Percentiles rank a stretch among this genome's conserved stretches.
These are phyloP conservation scores for Triplophysa tibetana DNA, from an alignment of 2,113 vertebrate genomes.

Conservation along the genomic window DNA sequence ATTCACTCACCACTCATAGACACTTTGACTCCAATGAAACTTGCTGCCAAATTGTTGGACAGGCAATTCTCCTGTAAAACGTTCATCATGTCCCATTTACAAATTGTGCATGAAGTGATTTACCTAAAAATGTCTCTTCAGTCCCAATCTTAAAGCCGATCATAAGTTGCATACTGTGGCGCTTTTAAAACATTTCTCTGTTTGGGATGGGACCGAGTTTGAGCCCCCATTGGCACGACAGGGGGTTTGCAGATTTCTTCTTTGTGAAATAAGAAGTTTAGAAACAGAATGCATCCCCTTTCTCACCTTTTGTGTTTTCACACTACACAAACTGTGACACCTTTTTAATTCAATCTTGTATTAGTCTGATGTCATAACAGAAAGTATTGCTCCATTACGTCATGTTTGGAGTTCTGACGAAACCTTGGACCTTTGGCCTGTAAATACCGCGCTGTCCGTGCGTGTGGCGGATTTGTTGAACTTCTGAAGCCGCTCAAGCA, in stretches of 20 bases:
- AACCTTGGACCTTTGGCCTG: conserved; percentile 70
- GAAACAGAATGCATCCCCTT: not conserved
- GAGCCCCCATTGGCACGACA: no score
- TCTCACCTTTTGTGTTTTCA: conserved; percentile 2
- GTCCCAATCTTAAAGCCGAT: not conserved
- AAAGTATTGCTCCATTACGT: conserved; percentile 12
- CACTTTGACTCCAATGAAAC: conserved; percentile 20
- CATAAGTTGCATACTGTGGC: not conserved
- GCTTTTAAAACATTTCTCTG: not conserved
- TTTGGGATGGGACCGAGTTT: not conserved
- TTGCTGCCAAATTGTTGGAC: conserved; percentile 34
- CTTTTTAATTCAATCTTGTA: no score
- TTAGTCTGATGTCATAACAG: not conserved
- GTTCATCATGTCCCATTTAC: conserved; percentile 13
- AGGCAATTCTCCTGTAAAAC: conserved; percentile 28
- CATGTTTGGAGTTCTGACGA: conserved; percentile 30
- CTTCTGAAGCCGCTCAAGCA: conserved; percentile 21
- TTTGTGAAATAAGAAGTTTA: no score
- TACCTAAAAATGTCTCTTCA: not conserved
- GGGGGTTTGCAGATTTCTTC: no score
- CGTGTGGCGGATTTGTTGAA: conserved; percentile 57
- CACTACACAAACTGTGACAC: not conserved
- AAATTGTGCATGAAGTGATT: no score
- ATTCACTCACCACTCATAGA: conserved; percentile 21
- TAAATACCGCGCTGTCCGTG: conserved; percentile 66